phyloP scores from a whole-genome alignment of 2,113 vertebrate species.

The Calidris pugnax region DNA sequence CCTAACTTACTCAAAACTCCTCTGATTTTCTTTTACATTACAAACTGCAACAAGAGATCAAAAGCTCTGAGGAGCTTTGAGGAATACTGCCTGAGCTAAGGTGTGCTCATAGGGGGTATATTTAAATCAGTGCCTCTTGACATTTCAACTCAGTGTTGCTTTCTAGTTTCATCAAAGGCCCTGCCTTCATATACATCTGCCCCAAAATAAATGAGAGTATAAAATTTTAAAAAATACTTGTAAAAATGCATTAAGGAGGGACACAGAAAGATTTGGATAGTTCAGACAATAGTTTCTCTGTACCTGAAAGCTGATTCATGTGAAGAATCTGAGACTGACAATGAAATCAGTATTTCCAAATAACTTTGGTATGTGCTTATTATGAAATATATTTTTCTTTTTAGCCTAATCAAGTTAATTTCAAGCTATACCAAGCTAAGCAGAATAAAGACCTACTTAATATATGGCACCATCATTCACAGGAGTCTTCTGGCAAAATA shows the following conservation, averaged over 20 bases:
- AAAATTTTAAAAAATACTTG: background rate
- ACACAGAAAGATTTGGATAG: background rate
- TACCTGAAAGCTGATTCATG: background rate
- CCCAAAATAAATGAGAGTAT: background rate
- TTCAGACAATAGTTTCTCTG: background rate
- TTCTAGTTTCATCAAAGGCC: background rate
- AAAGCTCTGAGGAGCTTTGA: background rate
- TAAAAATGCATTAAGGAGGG: background rate
- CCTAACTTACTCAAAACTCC: background rate
- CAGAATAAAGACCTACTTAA: background rate
- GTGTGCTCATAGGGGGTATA: background rate
- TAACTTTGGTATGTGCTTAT: background rate
- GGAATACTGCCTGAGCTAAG: background rate
- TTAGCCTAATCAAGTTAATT: conserved; percentile 16
- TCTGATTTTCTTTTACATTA: background rate
- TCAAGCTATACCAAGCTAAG: background rate
- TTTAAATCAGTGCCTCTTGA: background rate
- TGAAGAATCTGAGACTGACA: background rate
- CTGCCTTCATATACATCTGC: background rate
- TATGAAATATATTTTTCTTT: background rate
- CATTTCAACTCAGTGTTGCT: background rate
- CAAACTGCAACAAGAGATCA: background rate
- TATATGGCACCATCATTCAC: background rate
- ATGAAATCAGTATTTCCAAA: background rate
- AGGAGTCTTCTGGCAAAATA: background rate